phyloP scores from a whole-genome alignment of 1,140 invertebrate genomes.

The Oscheius sp. region DNA sequence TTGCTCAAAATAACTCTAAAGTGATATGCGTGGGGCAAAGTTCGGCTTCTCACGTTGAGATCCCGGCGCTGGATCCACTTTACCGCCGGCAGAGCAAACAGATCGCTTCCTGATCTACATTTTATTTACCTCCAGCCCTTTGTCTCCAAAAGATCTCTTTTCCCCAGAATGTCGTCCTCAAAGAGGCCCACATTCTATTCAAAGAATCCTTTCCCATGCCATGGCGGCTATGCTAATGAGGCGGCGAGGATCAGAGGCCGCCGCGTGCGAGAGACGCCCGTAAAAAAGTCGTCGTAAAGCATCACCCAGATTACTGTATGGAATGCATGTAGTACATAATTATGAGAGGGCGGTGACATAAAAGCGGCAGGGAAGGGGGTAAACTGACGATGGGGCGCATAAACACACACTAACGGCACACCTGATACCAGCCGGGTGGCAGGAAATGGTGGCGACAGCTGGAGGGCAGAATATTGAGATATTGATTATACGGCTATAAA shows the following conservation, averaged over 20 bases:
- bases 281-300: not conserved
- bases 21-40: not conserved
- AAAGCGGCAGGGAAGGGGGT: not conserved
- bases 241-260: not conserved
- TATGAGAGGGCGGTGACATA: not conserved
- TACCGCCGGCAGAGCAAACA: not conserved
- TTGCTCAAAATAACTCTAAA: not conserved
- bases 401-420: no score
- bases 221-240: constrained; percentile 9
- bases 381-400: not conserved
- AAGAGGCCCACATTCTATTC: not conserved
- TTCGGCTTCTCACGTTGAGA: not conserved
- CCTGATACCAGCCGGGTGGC: no score
- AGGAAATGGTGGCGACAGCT: no score
- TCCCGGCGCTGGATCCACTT: not conserved
- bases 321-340: not conserved
- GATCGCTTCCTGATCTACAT: not conserved
- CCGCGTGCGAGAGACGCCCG: not conserved
- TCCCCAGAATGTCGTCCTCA: not conserved
- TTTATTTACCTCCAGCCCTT: not conserved
- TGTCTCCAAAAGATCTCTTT: not conserved
- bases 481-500: no score
- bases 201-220: not conserved
- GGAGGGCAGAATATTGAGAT: no score
- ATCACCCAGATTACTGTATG: not conserved